A percentile compares a stretch with the other conserved stretches of the same genome.
phyloP scores from a whole-genome alignment of 2,113 vertebrate species.

The Aphyosemion australe region DNA sequence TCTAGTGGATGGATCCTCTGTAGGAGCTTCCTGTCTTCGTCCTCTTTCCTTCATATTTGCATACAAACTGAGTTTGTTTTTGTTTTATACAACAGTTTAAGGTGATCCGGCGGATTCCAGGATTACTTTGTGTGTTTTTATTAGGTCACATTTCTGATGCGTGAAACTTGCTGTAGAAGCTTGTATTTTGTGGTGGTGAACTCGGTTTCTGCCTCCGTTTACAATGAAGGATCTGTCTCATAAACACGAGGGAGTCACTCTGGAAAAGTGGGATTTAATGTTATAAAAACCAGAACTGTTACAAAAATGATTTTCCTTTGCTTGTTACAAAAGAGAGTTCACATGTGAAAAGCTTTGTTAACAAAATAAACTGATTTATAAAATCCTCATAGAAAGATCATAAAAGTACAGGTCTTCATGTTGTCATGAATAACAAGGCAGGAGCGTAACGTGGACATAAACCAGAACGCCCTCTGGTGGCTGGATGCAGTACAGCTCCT shows the following conservation, averaged over 20 bases:
- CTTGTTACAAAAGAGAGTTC: conserved; percentile 52
- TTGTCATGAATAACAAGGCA: no score
- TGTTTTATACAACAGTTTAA: conserved; percentile 21
- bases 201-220: conserved; percentile 36
- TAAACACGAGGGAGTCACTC: conserved; percentile 9
- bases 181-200: conserved; percentile 36
- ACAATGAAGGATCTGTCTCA: conserved; percentile 62
- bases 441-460: no score
- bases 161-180: conserved; percentile 12
- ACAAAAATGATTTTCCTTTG: conserved; percentile 45
- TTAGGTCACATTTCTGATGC: conserved; percentile 12
- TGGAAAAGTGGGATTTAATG: conserved; percentile 28
- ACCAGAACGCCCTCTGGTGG: no score
- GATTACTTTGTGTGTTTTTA: conserved; percentile 18
- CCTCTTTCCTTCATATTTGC: conserved; percentile 29
- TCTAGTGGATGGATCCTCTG: conserved; percentile 76
- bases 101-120: conserved; percentile 20
- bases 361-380: conserved; percentile 64
- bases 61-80: conserved; percentile 41
- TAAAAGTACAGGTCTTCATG: not conserved
- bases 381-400: conserved; percentile 31
- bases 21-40: conserved; percentile 26
- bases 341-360: conserved; percentile 53
- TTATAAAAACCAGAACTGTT: conserved; percentile 26
- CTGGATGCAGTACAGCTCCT: no score